A percentile compares a stretch with the other conserved stretches of the same genome.
phyloP scores from a whole-genome alignment of 2,113 vertebrate species.

The Garra rufa region DNA sequence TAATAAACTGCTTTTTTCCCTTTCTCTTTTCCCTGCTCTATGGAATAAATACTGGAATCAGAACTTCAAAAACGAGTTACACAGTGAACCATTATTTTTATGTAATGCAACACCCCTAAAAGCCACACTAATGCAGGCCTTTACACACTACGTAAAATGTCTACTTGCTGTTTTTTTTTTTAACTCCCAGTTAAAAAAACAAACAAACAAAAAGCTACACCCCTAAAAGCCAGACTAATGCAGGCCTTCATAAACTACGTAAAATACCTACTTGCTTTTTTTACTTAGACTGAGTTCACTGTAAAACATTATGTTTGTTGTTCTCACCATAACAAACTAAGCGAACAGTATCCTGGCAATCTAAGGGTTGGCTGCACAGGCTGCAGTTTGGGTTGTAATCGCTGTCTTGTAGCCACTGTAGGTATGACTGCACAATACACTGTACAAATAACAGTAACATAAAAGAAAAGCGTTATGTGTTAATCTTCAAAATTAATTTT shows the following conservation, averaged over 20 bases:
- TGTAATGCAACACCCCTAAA: too few species aligned
- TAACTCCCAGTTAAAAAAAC: too few species aligned
- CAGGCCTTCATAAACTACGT: neutral
- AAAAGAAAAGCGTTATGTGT: neutral
- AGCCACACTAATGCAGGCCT: neutral
- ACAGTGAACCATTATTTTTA: too few species aligned
- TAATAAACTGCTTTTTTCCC: too few species aligned
- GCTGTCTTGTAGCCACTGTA: conserved; percentile 94
- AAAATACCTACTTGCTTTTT: neutral
- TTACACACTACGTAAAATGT: neutral
- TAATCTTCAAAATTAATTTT: neutral
- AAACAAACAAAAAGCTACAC: too few species aligned
- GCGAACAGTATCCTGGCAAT: conserved; percentile 82
- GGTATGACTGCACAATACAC: conserved; percentile 93
- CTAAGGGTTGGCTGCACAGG: conserved; percentile 80
- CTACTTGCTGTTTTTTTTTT: neutral
- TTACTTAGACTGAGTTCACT: neutral
- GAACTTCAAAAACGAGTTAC: too few species aligned
- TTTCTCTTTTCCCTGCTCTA: too few species aligned
- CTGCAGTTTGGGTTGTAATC: conserved; percentile 90
- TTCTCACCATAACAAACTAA: conserved; percentile 88
- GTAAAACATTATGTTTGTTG: neutral
- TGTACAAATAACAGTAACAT: conserved; percentile 59
- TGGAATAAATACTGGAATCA: too few species aligned
- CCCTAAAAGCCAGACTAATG: neutral